Conservation (phyloP, 2,797 vertebrate species). For the Ciconia nigra region DNA sequence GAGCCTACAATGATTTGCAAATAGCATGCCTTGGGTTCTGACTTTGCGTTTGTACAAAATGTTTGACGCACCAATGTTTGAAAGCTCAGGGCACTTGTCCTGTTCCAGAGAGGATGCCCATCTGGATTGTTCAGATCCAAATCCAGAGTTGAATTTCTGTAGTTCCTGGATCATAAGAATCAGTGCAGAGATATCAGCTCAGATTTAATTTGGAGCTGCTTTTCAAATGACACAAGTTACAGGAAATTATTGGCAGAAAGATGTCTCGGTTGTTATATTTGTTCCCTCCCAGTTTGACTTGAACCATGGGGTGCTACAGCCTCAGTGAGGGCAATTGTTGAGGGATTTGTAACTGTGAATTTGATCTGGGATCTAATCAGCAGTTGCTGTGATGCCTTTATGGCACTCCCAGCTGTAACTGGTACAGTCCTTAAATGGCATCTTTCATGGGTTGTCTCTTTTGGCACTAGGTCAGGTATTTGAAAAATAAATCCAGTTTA, state of each 20-base stretch:
- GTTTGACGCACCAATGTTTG: fast-evolving
- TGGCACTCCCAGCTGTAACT: not conserved
- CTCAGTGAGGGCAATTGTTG: not conserved
- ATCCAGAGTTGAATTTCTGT: not conserved
- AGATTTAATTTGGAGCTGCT: not conserved
- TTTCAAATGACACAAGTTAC: not conserved
- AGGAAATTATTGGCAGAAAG: not conserved
- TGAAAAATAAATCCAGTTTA: not conserved
- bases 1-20: not conserved
- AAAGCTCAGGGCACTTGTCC: not conserved
- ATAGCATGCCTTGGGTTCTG: not conserved
- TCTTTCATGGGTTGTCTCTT: not conserved
- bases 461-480: not conserved
- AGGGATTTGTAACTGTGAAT: not conserved
- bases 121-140: not conserved
- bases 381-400: not conserved
- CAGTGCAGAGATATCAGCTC: not conserved
- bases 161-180: not conserved
- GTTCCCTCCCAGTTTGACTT: not conserved
- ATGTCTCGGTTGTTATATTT: not conserved
- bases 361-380: not conserved
- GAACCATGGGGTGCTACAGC: not conserved
- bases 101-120: not conserved
- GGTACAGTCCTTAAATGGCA: not conserved
- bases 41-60: not conserved